Conservation (phyloP, 2,797 vertebrate genomes). For the Spinibarbus caldwelli region DNA sequence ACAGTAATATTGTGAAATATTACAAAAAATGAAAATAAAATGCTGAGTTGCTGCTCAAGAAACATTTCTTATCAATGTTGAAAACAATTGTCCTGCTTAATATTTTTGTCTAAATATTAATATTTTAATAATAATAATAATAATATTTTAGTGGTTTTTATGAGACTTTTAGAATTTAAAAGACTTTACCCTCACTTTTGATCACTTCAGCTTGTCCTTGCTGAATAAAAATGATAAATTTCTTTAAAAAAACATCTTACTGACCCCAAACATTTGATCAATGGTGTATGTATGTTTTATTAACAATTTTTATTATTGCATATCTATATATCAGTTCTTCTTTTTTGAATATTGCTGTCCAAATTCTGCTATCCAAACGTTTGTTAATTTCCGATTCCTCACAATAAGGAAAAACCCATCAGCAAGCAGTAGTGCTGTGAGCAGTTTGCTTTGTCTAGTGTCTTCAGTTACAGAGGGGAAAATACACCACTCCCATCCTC, state of each 20-base stretch:
- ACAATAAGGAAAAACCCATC: background rate
- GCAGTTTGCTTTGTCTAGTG: background rate
- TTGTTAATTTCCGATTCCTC: background rate
- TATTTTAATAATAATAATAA: too few species aligned
- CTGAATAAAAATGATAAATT: background rate
- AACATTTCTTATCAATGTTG: background rate
- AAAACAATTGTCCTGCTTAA: background rate
- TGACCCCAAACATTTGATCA: background rate
- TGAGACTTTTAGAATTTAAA: background rate
- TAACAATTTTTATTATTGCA: background rate
- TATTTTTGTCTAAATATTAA: background rate
- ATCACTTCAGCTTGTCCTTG: background rate
- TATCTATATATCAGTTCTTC: background rate
- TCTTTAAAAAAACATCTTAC: background rate
- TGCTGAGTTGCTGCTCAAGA: background rate
- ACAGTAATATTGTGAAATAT: background rate
- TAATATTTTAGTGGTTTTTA: background rate
- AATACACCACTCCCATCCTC: slow-evolving; percentile 11
- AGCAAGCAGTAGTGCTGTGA: background rate
- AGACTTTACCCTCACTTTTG: background rate
- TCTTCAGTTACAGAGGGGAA: background rate
- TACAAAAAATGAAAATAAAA: background rate
- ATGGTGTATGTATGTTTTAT: background rate
- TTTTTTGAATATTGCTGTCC: background rate
- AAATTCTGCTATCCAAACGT: background rate